Evolutionary conservation across 1,140 invertebrate species (phyloP).

Genomic region (Pachypeltis micranthus): DNA sequence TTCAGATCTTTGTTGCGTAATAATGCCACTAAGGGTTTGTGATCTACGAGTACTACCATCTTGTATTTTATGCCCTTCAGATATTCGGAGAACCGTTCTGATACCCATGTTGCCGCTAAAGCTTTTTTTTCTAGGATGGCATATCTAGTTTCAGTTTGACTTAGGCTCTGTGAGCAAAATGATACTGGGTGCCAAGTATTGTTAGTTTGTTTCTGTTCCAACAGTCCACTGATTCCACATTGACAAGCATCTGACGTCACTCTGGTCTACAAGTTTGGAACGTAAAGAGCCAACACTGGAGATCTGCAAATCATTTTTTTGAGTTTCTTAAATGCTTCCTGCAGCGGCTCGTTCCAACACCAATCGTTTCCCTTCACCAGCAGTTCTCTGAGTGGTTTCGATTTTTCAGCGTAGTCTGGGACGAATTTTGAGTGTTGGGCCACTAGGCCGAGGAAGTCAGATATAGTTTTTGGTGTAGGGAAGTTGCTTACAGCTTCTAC

Average conservation of each 20-base stretch:
- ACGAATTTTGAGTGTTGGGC: conserved; percentile 34
- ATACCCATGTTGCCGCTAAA: conserved; percentile 30
- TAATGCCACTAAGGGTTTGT: neutral
- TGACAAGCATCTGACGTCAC: conserved; percentile 33
- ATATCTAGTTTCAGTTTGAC: conserved; percentile 32
- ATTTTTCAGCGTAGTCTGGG: too few species aligned
- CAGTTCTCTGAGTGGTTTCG: conserved; percentile 30
- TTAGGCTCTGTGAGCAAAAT: too few species aligned
- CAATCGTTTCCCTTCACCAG: conserved; percentile 29
- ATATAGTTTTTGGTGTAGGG: conserved; percentile 29
- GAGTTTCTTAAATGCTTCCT: conserved; percentile 23
- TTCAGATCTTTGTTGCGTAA: too few species aligned
- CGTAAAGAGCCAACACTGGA: conserved; percentile 31
- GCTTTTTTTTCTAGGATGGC: conserved; percentile 36
- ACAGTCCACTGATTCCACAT: conserved; percentile 33
- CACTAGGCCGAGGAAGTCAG: conserved; percentile 37
- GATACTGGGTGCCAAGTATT: conserved; percentile 27
- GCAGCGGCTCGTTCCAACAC: conserved; percentile 30
- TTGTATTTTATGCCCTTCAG: neutral
- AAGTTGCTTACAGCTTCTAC: conserved; percentile 31
- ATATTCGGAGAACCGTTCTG: conserved; percentile 29
- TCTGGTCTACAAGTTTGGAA: conserved; percentile 26
- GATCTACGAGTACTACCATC: neutral
- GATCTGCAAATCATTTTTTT: conserved; percentile 28
- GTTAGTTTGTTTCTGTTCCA: conserved; percentile 33